These are phyloP conservation scores for Tauraco hartlaubi DNA, from an alignment of 2,797 vertebrate species.

Conservation along the genomic window DNA sequence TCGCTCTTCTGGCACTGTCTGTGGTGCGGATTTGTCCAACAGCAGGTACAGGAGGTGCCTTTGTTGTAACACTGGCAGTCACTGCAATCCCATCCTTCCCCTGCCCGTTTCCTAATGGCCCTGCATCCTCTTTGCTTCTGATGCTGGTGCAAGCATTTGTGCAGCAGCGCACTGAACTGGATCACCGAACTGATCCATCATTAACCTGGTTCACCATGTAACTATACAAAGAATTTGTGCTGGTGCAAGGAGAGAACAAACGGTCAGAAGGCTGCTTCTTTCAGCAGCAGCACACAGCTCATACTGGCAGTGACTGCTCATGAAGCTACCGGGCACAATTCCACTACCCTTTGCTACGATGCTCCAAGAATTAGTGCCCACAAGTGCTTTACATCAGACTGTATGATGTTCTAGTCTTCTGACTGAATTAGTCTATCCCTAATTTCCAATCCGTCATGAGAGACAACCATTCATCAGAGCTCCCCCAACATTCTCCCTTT, in stretches of 20 bases:
- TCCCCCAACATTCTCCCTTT: not conserved
- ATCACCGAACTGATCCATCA: conserved; percentile 49
- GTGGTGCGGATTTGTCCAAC: not conserved
- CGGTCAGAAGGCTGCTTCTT: not conserved
- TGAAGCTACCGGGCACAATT: not conserved
- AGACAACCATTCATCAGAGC: not conserved
- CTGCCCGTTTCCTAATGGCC: not conserved
- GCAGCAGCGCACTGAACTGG: not conserved
- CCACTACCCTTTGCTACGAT: not conserved
- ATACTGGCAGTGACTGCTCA: not conserved
- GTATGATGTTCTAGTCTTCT: not conserved
- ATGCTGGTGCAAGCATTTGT: conserved; percentile 3
- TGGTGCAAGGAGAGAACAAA: not conserved
- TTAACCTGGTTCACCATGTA: conserved; percentile 46
- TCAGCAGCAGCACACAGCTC: not conserved
- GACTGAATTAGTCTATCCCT: not conserved
- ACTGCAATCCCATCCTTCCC: not conserved
- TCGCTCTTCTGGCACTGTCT: not conserved
- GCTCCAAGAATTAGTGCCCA: not conserved
- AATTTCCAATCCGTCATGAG: not conserved
- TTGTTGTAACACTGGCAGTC: not conserved
- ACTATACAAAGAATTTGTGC: conserved; percentile 37
- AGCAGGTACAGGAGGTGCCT: not conserved
- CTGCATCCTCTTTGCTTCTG: conserved; percentile 4
- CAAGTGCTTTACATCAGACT: not conserved